A percentile compares a stretch with the other conserved stretches of the same genome.
Evolutionary conservation across 35 echinoderm and acorn worm genomes (phyloP).

Genomic region (Antedon bifida): DNA sequence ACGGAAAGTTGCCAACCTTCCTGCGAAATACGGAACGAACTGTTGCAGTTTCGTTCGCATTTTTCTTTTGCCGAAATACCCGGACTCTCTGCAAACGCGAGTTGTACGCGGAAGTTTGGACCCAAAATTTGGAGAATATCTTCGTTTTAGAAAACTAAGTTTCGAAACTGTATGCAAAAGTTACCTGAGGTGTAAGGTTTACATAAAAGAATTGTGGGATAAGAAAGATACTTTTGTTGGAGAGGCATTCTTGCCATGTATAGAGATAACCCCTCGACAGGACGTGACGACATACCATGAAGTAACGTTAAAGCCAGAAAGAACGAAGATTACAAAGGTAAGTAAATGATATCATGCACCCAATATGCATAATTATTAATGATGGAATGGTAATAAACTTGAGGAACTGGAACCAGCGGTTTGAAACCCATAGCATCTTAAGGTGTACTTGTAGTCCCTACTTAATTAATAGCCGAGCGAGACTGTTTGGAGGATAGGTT

Average conservation of each 20-base stretch:
- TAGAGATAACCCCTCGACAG: not conserved
- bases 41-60: constrained; percentile 21
- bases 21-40: constrained; percentile 13
- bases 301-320: constrained; percentile 5
- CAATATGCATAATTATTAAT: too few relatives aligned
- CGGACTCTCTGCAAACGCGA: constrained; percentile 15
- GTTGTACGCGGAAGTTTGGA: constrained; percentile 10
- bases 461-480: too few relatives aligned
- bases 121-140: constrained; percentile 32
- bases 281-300: constrained; percentile 11
- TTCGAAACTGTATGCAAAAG: constrained; percentile 5
- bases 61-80: constrained; percentile 23
- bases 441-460: too few relatives aligned
- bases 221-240: constrained; percentile 22
- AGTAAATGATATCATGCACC: not conserved
- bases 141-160: constrained; percentile 24
- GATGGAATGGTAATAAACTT: too few relatives aligned
- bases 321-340: constrained; percentile 14
- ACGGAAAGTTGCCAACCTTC: constrained; percentile 4
- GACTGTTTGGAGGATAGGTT: too few relatives aligned
- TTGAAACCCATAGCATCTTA: too few relatives aligned
- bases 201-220: constrained; percentile 36
- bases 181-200: constrained; percentile 22
- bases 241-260: constrained; percentile 19
- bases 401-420: too few relatives aligned